Evolutionary conservation across 2,113 vertebrate species (phyloP).

Genomic region (Axis porcinus): DNA sequence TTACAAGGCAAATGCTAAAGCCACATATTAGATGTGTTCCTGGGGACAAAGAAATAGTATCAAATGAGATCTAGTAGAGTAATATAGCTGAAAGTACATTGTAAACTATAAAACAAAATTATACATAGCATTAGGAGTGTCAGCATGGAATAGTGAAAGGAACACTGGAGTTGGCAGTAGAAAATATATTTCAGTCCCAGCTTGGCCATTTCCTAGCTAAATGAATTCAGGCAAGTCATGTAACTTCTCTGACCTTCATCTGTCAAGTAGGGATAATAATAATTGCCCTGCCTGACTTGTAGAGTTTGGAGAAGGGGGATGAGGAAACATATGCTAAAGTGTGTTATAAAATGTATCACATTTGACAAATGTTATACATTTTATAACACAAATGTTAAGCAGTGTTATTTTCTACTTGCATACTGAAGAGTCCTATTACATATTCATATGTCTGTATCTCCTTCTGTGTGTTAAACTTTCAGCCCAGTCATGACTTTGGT

Average conservation of each 20-base stretch:
- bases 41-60: neutral
- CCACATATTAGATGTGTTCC: neutral
- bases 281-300: neutral
- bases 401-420: neutral
- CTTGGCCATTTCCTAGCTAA: neutral
- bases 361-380: neutral
- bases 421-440: neutral
- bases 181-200: neutral
- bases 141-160: neutral
- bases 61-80: neutral
- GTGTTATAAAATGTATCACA: neutral
- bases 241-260: conserved; percentile 38
- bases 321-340: neutral
- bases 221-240: neutral
- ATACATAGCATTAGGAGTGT: neutral
- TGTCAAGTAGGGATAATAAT: neutral
- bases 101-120: neutral
- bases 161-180: neutral
- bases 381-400: neutral
- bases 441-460: neutral
- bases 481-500: neutral
- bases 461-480: neutral
- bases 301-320: neutral
- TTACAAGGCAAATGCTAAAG: neutral
- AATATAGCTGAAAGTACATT: neutral